Percentiles rank a stretch among this genome's conserved stretches.
These are phyloP conservation scores for Glossophaga mutica DNA, from an alignment of 2,797 vertebrate species.

Conservation along the genomic window DNA sequence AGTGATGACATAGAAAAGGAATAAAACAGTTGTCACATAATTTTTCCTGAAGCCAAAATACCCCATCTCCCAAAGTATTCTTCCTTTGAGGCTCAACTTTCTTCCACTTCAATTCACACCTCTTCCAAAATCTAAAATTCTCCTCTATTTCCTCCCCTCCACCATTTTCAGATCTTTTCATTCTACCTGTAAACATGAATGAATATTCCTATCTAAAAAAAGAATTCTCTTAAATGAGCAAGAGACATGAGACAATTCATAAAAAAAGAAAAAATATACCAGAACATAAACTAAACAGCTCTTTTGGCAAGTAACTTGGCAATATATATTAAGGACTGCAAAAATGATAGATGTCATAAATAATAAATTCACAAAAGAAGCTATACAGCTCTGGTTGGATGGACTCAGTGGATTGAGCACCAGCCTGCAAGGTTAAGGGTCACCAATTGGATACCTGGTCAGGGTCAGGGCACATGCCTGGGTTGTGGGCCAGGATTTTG, in stretches of 20 bases:
- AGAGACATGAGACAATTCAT: constrained; percentile 6
- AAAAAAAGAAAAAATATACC: neutral
- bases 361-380: neutral
- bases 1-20: neutral
- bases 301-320: neutral
- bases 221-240: neutral
- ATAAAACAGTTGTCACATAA: neutral
- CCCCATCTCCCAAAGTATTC: neutral
- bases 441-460: too few species aligned
- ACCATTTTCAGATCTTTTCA: neutral
- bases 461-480: too few species aligned
- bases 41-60: neutral
- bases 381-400: neutral
- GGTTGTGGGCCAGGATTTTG: too few species aligned
- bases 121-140: neutral
- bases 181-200: neutral
- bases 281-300: neutral
- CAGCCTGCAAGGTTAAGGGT: too few species aligned
- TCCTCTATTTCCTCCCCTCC: neutral
- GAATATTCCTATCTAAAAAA: neutral
- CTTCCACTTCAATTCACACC: neutral
- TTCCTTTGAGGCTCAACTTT: neutral
- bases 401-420: too few species aligned
- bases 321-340: neutral
- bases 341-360: constrained; percentile 4